Conservation (phyloP, 2,797 vertebrate species). For the Myripristis murdjan region DNA sequence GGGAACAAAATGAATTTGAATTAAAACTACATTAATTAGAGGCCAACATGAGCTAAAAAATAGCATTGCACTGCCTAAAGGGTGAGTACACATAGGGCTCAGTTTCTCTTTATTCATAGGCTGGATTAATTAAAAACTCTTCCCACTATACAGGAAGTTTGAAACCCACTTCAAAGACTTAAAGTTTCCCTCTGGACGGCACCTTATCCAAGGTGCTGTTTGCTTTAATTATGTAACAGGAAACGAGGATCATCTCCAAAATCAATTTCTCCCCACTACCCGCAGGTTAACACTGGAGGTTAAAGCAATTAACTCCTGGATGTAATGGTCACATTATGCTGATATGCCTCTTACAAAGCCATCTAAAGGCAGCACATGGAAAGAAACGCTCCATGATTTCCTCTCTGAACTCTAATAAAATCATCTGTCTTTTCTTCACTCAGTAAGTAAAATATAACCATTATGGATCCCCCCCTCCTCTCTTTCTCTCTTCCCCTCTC, state of each 20-base stretch:
- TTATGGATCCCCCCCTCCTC: slow-evolving; percentile 10
- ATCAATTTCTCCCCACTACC: slow-evolving; percentile 55
- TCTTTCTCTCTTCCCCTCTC: too few species aligned
- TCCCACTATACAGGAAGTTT: slow-evolving; percentile 39
- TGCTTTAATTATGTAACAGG: slow-evolving; percentile 65
- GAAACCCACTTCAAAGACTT: slow-evolving; percentile 54
- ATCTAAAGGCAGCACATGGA: slow-evolving; percentile 33
- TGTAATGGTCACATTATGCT: slow-evolving; percentile 48
- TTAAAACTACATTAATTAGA: slow-evolving; percentile 16
- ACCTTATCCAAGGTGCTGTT: slow-evolving; percentile 48
- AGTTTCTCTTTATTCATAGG: slow-evolving; percentile 10
- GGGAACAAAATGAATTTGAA: too few species aligned
- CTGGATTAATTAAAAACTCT: slow-evolving; percentile 46
- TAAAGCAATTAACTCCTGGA: slow-evolving; percentile 67
- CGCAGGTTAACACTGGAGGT: slow-evolving; percentile 48
- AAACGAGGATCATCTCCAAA: slow-evolving; percentile 50
- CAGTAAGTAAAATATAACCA: slow-evolving; percentile 7
- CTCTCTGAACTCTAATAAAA: slow-evolving; percentile 18
- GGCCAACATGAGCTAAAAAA: slow-evolving; percentile 2
- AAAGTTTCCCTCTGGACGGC: slow-evolving; percentile 55
- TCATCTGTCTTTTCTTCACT: slow-evolving; percentile 17
- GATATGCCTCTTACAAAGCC: slow-evolving; percentile 44
- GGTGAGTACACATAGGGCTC: slow-evolving; percentile 20
- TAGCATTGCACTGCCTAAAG: slow-evolving; percentile 17
- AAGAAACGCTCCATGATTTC: slow-evolving; percentile 21